Evolutionary conservation across 2,888 invertebrate species (phyloP).

Genomic region (Hydrotaea cyrtoneurina): DNA sequence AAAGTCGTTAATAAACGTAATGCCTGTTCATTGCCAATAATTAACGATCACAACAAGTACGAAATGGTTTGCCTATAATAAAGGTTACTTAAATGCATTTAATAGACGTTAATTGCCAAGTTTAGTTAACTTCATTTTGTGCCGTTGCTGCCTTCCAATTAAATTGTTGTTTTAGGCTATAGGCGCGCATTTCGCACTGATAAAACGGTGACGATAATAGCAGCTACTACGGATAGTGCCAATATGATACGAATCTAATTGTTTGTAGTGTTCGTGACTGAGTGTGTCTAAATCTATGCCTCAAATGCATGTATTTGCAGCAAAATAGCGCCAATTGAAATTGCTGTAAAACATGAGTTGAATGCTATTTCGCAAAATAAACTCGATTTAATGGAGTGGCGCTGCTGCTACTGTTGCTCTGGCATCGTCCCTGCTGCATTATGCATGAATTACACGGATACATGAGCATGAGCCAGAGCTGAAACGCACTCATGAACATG

Average conservation of each 20-base stretch:
- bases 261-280: background rate
- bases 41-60: constrained; percentile 12
- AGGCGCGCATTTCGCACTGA: constrained; percentile 48
- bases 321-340: constrained; percentile 55
- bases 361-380: constrained; percentile 10
- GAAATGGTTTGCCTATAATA: constrained; percentile 10
- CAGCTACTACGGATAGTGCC: constrained; percentile 31
- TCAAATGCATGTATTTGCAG: background rate
- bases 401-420: constrained; percentile 40
- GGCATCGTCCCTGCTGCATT: background rate
- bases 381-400: constrained; percentile 35
- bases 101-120: constrained; percentile 60
- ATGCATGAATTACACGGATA: constrained; percentile 35
- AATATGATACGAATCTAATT: constrained; percentile 54
- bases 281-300: background rate
- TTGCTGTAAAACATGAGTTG: constrained; percentile 36
- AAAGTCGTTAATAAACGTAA: background rate
- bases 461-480: constrained; percentile 10
- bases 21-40: constrained; percentile 12
- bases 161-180: constrained; percentile 12
- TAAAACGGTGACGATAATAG: constrained; percentile 43
- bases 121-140: constrained; percentile 54
- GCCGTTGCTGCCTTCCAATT: background rate
- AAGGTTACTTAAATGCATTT: constrained; percentile 37
- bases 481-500: constrained; percentile 5